Evolutionary conservation across 2,888 invertebrate genomes (phyloP), one percentile per base, ranked within the genome.

Genomic region (Drosophila hawaiiensis): DNA sequence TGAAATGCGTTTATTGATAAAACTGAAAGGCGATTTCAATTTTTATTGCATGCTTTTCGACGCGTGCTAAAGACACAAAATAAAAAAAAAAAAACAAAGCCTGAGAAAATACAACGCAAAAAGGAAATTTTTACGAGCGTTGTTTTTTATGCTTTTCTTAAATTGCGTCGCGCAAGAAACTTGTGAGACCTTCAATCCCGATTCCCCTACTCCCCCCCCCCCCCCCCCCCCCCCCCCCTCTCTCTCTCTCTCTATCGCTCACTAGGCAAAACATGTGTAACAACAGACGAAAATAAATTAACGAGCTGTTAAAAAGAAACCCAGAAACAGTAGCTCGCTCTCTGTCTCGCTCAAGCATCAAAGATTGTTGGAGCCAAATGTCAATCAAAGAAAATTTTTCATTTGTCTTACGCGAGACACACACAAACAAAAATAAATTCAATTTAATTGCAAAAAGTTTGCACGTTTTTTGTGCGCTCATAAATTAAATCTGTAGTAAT

Each of bases 1-100:
- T 47, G 56, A 76, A 79, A 73, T 80, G 73, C 69, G 81, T 77
- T 80, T 79, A 79, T 79, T 81, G 79, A 79, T 70, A 79, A 80
- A 79, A 80, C 79, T 64, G 29, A 64, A 60, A 66, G 68, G 63
- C 65, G 41, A 62, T 58, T 76, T 62, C 61, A 59, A 62, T 62
- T 79, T 74, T 78, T 72, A 70, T 79, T 47, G 81, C 81, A 67
- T 67, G 64, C 67, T 76, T 76, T 67, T 61, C 25, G 69, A 81
- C 69, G 68, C 77, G 64, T 68, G 81, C 37, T 59, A 43, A 68
- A 80, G 68, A 49, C 39, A 50, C 39, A 29, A 56, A 39, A 33
- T 3, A 7, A 19, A 19, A 7, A 41, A n/a, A 25, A 7, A 49
- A 49, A 43, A 43, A 25, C 2, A 49, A 49, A 56, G 28, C 39